Base-by-base conservation (phyloP, 2,113 vertebrate species). In the Mus pahari region DNA sequence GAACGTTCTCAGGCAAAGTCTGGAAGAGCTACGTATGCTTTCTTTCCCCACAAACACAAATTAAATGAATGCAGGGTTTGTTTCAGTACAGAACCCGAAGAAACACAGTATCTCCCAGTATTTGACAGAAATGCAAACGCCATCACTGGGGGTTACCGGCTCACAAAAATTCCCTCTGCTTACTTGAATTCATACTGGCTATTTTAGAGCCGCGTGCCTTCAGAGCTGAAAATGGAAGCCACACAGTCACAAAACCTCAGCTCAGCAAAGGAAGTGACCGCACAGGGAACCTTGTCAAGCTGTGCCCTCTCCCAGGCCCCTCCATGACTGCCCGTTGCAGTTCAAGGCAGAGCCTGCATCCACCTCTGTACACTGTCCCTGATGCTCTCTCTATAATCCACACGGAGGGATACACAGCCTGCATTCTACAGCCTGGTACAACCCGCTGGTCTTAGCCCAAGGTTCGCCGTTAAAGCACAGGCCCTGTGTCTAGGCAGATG, bases 21-120 rank as follows among this genome's bases (percentile, higher is more conserved):
- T 73, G 55, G 17, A 0, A 45, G 68, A 79, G 64, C 9, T 19
- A 89, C 48, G 28, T 9, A 12, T 0, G 33, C 45, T 75, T 4
- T 60, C 82, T n/a, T 92, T 90, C 31, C 79, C 89, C 91, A 77
- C 53, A 28, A 82, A 96, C 81, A 83, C 7, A 50, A 28, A 19
- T 36, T 45, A 58, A 92, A 36, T 33, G 60, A 53, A 36, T 92
- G 45, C 7, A 73, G 2, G 26, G n/a, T 74, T 89, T 88, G 58
- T 42, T 83, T 39, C 45, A 55, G 70, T 42, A 55, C 14, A 94
- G 48, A 96, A 88, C 14, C 12, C 0, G 58, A 74, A 73, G 71
- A 90, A 90, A 91, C 64, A 75, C 19, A 36, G 50, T 71, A 86
- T 1, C 75, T 62, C 36, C 53, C 70, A 90, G 66, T 26, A 70